Conservation (phyloP, 2,888 invertebrate species). For the Chrysotoxum bicinctum region DNA sequence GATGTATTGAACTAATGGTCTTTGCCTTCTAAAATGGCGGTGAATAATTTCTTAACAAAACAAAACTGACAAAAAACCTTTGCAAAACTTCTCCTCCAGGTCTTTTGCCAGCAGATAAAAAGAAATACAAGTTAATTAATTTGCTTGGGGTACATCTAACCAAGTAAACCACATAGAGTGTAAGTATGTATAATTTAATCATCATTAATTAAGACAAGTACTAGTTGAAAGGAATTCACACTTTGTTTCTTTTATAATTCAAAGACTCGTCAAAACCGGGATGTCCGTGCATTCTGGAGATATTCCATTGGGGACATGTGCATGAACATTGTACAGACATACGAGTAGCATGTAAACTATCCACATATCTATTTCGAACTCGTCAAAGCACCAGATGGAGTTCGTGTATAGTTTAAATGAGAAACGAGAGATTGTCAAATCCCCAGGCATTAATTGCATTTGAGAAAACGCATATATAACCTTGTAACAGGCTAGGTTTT, state of each 20-base stretch:
- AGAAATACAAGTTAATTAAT: neutral
- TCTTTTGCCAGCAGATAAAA: no score
- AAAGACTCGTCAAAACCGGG: neutral
- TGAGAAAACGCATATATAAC: conserved; percentile 21
- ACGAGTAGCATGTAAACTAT: neutral
- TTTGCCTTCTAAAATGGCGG: no score
- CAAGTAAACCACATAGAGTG: neutral
- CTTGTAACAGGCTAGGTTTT: neutral
- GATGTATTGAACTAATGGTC: no score
- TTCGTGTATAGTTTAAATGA: neutral
- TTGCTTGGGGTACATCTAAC: neutral
- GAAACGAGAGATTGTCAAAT: neutral
- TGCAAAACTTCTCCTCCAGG: no score
- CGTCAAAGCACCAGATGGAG: neutral
- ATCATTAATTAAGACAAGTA: neutral
- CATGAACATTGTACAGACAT: neutral
- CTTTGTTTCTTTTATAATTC: neutral
- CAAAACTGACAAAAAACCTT: no score
- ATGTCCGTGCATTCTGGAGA: neutral
- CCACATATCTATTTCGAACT: neutral
- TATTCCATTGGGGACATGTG: neutral
- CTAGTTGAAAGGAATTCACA: neutral
- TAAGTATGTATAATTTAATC: neutral
- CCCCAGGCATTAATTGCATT: conserved; percentile 18
- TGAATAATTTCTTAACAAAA: no score